Base-by-base conservation (phyloP, 2,888 invertebrate genomes). In the Calameuta idolon region DNA sequence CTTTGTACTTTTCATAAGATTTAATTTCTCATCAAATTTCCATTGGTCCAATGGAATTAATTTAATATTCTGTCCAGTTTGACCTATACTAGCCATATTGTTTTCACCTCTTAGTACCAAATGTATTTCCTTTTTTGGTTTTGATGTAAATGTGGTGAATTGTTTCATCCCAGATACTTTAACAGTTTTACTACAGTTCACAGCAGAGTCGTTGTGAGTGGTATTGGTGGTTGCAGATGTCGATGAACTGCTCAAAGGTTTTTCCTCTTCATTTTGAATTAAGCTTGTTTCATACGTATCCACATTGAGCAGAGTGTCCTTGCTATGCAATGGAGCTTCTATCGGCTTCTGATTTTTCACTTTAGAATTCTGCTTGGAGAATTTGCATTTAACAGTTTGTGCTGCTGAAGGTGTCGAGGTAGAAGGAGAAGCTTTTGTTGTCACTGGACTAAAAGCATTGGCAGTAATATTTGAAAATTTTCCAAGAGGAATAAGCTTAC, bases 81-180 rank as follows among this genome's bases (percentile, higher is more conserved):
- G 78, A 33, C 78, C 76, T 15, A 78, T 76, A 23, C 78, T 76
- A 34, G 76, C 78, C 74, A 37, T 79, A 77, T 79, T 77, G n/a
- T 79, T 77, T 15, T 37, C 40, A 3, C 74, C 69, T 77, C 73
- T 76, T 12, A 76, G 31, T 30, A 76, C 79, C 35, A 79, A 73
- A 74, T 79, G 79, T 34, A 79, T 55, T 69, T 73, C 73, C 37
- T 79, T 79, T 69, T 76, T 79, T 74, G 79, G 79, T 35, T 79
- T 79, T n/a, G 74, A 33, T 12, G 74, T 35, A 4, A 34, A 33
- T 34, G 74, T 30, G 12, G 74, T 74, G 23, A 34, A 34, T 34
- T 33, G 35, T 11, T 33, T 74, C 3, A 34, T 34, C 1, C 34
- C 34, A 9, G 34, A 35, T 30, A 71, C 4, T 71, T 71, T 23